Base-by-base conservation (phyloP, 2,797 vertebrate species). In the Arctocebus calabarensis region DNA sequence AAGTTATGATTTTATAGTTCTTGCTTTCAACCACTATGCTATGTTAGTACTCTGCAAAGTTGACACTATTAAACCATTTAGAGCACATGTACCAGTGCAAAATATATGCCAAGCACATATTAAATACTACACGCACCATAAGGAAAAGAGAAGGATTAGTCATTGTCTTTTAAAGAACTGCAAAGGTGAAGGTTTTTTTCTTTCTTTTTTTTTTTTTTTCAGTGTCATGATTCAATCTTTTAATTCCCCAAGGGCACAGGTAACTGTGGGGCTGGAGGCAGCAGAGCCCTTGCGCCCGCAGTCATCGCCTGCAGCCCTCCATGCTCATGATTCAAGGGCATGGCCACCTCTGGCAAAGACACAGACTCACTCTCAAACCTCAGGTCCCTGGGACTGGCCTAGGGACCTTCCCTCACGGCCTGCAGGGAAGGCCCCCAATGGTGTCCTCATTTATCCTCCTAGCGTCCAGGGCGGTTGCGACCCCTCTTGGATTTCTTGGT, bases 401-500 rank as follows among this genome's bases (percentile, higher is more conserved):
- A 45, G 82, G 7, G 45, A n/a, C n/a, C n/a, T 32, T 57, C 45
- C 20, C 70, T 88, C 90, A 57, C 1, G 9, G 83, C 74, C 37
- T 23, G 1, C 25, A 22, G 70, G 79, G 48, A 61, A 22, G 27
- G 29, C 48, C 55, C 62, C 27, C 25, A 0, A 52, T 0, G n/a
- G 6, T 10, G 9, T 6, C 74, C 14, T 3, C 64, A 0, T 13
- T 29, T n/a, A 1, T 2, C 22, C 40, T n/a, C 82, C 70, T 97
- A 98, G 75, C 95, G 97, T 59, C 97, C 83, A 14, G 92, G 95
- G 71, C 96, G 95, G 5, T 98, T 98, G 0, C 98, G 94, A 9
- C 96, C 89, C 94, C 93, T 97, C 92, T 99, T 99, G 94, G 98
- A 98, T 97, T 99, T 99, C 97, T 99, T 99, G 98, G 98, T 98